These are phyloP conservation scores for Diachasmimorpha longicaudata DNA, from an alignment of 1,140 invertebrate genomes.

Conservation along the genomic window DNA sequence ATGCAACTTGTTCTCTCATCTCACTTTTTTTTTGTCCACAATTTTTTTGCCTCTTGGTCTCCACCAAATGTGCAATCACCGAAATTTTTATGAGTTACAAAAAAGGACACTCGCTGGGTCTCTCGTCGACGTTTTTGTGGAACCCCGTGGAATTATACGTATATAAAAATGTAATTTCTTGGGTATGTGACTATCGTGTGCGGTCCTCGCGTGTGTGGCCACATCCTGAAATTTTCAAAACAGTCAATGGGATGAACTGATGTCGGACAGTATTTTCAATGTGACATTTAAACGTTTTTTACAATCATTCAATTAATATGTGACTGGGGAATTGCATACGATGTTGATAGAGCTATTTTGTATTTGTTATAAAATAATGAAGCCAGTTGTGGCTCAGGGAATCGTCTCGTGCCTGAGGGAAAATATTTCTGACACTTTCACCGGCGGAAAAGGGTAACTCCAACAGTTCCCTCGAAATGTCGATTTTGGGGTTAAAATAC, in stretches of 20 bases:
- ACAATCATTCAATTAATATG: no score
- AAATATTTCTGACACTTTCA: not conserved
- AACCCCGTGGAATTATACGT: slow-evolving; percentile 25
- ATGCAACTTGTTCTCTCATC: not conserved
- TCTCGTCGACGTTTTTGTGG: slow-evolving; percentile 29
- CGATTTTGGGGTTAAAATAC: slow-evolving; percentile 38
- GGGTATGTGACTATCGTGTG: slow-evolving; percentile 23
- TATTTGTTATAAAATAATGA: no score
- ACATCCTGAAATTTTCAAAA: not conserved
- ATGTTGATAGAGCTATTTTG: no score
- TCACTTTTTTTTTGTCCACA: not conserved
- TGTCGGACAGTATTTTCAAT: not conserved
- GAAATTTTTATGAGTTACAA: not conserved
- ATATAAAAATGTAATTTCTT: slow-evolving; percentile 52
- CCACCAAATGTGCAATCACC: not conserved
- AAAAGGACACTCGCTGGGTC: not conserved
- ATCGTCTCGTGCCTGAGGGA: not conserved
- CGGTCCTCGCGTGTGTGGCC: slow-evolving; percentile 26
- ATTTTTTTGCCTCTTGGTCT: not conserved
- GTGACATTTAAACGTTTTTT: not conserved
- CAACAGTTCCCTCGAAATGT: slow-evolving; percentile 20
- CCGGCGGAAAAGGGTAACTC: not conserved
- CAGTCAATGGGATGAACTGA: slow-evolving; percentile 7
- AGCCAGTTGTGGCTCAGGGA: no score
- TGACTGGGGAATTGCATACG: no score